Evolutionary conservation across 2,113 vertebrate genomes (phyloP).

Genomic region (Kryptolebias marmoratus): DNA sequence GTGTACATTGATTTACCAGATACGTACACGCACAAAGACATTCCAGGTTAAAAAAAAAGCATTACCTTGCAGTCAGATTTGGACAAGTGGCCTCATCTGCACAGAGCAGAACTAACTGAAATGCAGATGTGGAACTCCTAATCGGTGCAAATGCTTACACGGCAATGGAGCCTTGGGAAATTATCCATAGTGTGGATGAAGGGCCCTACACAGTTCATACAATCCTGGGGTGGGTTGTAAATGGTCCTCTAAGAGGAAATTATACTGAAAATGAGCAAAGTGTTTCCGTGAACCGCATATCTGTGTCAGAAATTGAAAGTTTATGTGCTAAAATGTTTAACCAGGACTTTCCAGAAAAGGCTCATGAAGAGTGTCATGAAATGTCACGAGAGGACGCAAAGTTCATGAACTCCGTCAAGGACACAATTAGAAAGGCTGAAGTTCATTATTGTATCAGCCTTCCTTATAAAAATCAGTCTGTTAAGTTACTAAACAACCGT

Average conservation of each 20-base stretch:
- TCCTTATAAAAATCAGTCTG: not conserved
- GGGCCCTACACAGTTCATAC: not conserved
- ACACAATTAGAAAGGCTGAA: not conserved
- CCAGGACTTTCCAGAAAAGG: not conserved
- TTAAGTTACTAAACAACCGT: not conserved
- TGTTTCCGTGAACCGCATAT: not conserved
- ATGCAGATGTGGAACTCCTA: not conserved
- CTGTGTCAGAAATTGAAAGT: not conserved
- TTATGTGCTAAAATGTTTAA: not conserved
- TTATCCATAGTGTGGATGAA: not conserved
- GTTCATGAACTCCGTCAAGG: not conserved
- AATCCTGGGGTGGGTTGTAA: not conserved
- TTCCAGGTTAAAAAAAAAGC: not conserved
- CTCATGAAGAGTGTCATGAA: not conserved
- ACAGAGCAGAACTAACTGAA: not conserved
- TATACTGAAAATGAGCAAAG: not conserved
- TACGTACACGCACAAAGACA: not conserved
- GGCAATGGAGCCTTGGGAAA: not conserved
- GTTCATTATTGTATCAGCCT: not conserved
- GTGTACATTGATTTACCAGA: not conserved
- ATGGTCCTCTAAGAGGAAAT: not conserved
- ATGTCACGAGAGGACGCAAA: not conserved
- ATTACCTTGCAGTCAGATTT: constrained; percentile 37
- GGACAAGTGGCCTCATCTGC: not conserved
- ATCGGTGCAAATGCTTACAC: not conserved